These are phyloP conservation scores for Pollenia amentaria DNA, from an alignment of 2,888 invertebrate species.

Conservation along the genomic window DNA sequence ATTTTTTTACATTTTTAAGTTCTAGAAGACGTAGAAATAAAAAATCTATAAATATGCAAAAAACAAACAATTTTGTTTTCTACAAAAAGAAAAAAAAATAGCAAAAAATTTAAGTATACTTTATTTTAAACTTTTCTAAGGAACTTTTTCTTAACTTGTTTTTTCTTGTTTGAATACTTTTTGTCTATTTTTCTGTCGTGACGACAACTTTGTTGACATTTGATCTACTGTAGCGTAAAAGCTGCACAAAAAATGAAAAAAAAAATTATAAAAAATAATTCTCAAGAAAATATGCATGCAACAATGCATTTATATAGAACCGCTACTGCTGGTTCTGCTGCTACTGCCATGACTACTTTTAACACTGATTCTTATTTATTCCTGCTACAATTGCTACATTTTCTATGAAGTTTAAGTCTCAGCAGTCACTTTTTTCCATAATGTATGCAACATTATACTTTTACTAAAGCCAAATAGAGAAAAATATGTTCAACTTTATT, in stretches of 20 bases:
- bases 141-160: slow-evolving; percentile 31
- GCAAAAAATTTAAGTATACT: slow-evolving; percentile 18
- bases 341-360: neutral
- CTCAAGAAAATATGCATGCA: slow-evolving; percentile 62
- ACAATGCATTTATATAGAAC: slow-evolving; percentile 55
- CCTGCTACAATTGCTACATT: neutral
- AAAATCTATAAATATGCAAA: slow-evolving; percentile 26
- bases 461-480: slow-evolving; percentile 57
- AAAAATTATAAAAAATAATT: slow-evolving; percentile 51
- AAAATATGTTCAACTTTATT: slow-evolving; percentile 57
- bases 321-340: slow-evolving; percentile 9
- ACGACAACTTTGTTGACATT: slow-evolving; percentile 73
- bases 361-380: too few relatives aligned
- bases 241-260: slow-evolving; percentile 47
- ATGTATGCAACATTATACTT: slow-evolving; percentile 46
- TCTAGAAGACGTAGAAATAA: neutral
- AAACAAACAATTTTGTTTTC: neutral
- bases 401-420: slow-evolving; percentile 41
- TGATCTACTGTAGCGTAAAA: slow-evolving; percentile 69
- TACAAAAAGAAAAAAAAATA: neutral
- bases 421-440: slow-evolving; percentile 41
- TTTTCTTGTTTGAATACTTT: slow-evolving; percentile 17
- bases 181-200: slow-evolving; percentile 44
- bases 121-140: slow-evolving; percentile 52
- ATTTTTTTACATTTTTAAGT: slow-evolving; percentile 3